These are phyloP conservation scores for Colostygia pectinataria DNA, from an alignment of 2,888 invertebrate genomes.

Conservation along the genomic window DNA sequence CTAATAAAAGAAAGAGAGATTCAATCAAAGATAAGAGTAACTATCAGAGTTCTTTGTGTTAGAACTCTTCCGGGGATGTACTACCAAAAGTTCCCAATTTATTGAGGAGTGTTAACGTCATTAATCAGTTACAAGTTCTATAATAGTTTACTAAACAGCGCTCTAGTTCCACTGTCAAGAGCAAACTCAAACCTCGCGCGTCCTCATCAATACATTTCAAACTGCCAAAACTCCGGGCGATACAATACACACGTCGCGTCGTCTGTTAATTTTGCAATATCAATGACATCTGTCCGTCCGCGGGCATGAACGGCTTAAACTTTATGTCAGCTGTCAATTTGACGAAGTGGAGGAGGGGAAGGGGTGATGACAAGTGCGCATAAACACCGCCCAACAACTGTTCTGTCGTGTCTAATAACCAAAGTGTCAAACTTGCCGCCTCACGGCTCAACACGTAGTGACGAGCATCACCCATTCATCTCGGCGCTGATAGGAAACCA, in stretches of 20 bases:
- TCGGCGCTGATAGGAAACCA: slow-evolving; percentile 15
- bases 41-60: too few species aligned
- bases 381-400: slow-evolving; percentile 36
- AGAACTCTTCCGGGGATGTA: too few species aligned
- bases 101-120: not conserved
- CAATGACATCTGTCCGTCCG: slow-evolving; percentile 24
- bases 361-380: slow-evolving; percentile 32
- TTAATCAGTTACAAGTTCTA: not conserved
- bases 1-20: too few species aligned
- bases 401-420: slow-evolving; percentile 32
- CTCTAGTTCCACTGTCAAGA: slow-evolving; percentile 4
- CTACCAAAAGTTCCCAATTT: too few species aligned
- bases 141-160: not conserved
- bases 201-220: slow-evolving; percentile 18
- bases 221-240: slow-evolving; percentile 21
- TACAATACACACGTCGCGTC: slow-evolving; percentile 16
- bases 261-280: slow-evolving; percentile 22
- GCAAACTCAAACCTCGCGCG: not conserved
- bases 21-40: too few species aligned
- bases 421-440: slow-evolving; percentile 31
- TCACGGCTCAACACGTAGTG: slow-evolving; percentile 14
- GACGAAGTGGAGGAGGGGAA: slow-evolving; percentile 21
- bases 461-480: slow-evolving; percentile 10
- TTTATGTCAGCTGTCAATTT: slow-evolving; percentile 41
- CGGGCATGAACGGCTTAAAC: slow-evolving; percentile 21